Evolutionary conservation across 1,140 invertebrate species (phyloP).

Genomic region (Ectropis grisescens): DNA sequence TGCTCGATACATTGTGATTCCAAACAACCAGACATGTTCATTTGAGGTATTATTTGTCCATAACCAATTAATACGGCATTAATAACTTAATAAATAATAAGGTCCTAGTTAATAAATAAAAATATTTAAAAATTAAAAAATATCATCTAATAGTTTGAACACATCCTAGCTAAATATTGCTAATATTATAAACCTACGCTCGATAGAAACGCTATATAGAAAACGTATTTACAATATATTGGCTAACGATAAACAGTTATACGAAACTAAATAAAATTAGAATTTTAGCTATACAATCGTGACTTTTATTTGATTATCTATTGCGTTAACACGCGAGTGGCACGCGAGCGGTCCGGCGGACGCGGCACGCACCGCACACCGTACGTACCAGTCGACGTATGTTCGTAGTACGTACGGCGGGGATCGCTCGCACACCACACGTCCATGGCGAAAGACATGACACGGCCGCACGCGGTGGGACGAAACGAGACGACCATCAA

Average conservation of each 20-base stretch:
- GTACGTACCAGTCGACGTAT: background rate
- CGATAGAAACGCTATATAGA: conserved; percentile 51
- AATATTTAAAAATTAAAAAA: conserved; percentile 17
- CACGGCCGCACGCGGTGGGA: too few relatives aligned
- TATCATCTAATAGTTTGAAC: conserved; percentile 46
- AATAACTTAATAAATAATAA: conserved; percentile 30
- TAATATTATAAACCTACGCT: conserved; percentile 35
- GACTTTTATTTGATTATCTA: conserved; percentile 32
- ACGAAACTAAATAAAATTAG: too few relatives aligned
- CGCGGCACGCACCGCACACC: too few relatives aligned
- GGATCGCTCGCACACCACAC: conserved; percentile 1
- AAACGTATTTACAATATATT: conserved; percentile 59
- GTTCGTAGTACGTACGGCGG: too few relatives aligned
- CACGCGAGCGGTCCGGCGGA: conserved; percentile 4
- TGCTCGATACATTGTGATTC: too few relatives aligned
- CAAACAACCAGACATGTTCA: too few relatives aligned
- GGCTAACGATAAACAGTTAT: conserved; percentile 44
- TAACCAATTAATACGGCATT: too few relatives aligned
- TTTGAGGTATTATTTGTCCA: too few relatives aligned
- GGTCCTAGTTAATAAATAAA: conserved; percentile 48
- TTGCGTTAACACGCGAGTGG: conserved; percentile 9
- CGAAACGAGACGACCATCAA: background rate
- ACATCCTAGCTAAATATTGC: conserved; percentile 61
- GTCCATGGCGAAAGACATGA: too few relatives aligned
- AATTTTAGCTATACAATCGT: conserved; percentile 52